Evolutionary conservation across 2,888 invertebrate genomes (phyloP).

Genomic region (Galerucella pusilla): DNA sequence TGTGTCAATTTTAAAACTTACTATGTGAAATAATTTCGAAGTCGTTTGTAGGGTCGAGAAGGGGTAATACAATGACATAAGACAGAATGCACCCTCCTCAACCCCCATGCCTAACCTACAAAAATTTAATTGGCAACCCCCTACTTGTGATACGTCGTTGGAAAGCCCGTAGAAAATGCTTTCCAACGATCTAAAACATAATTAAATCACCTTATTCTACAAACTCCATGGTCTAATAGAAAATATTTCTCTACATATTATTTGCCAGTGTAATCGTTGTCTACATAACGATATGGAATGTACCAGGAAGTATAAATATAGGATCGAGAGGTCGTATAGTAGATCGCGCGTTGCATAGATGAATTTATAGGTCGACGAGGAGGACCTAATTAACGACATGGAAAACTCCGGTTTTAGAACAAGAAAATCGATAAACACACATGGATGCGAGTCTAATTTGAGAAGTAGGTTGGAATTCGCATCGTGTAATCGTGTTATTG

Average conservation of each 20-base stretch:
- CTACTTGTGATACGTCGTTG: no score
- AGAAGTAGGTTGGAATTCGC: conserved; percentile 10
- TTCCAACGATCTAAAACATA: no score
- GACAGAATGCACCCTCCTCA: no score
- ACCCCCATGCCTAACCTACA: no score
- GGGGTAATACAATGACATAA: no score
- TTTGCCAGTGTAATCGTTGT: not conserved
- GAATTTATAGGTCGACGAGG: not conserved
- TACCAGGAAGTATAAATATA: conserved; percentile 17
- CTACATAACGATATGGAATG: conserved; percentile 7
- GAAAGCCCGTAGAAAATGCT: no score
- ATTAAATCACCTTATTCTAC: no score
- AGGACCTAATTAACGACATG: conserved; percentile 5
- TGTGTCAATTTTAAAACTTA: no score
- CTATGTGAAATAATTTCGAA: no score
- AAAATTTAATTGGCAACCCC: no score
- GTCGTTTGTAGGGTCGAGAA: no score
- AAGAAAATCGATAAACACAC: conserved; percentile 6
- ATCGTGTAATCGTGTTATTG: not conserved
- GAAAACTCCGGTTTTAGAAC: conserved; percentile 7
- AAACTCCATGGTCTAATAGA: no score
- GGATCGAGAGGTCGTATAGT: conserved; percentile 6
- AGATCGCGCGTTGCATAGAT: conserved; percentile 10
- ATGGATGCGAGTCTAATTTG: conserved; percentile 16
- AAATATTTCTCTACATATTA: not conserved